Percentiles rank a stretch among this genome's conserved stretches.
Conservation (phyloP, 2,113 vertebrate species). For the Anoplopoma fimbria region DNA sequence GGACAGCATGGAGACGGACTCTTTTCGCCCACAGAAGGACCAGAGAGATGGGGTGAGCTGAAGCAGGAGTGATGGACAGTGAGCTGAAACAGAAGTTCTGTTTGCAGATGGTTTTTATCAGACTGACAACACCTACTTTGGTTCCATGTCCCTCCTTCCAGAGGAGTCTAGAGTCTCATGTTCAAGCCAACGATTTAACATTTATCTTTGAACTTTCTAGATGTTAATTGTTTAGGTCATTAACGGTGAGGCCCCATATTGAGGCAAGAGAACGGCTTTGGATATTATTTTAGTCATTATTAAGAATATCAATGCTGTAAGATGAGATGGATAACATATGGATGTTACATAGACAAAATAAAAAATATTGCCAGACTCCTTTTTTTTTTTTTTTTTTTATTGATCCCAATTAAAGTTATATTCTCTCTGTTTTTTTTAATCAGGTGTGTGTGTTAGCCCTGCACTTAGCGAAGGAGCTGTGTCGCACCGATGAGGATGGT, state of each 20-base stretch:
- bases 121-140: background rate
- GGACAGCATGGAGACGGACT: conserved; percentile 97
- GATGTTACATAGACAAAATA: background rate
- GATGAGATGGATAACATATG: background rate
- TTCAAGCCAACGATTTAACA: background rate
- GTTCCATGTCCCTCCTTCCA: background rate
- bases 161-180: background rate
- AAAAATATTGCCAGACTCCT: background rate
- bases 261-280: background rate
- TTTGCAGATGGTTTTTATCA: background rate
- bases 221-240: background rate
- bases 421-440: rapidly evolving
- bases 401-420: background rate
- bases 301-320: background rate
- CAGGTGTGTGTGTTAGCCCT: conserved; percentile 96
- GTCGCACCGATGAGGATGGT: conserved; percentile 91
- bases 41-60: conserved; percentile 91
- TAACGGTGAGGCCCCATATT: background rate
- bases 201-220: background rate
- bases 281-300: background rate
- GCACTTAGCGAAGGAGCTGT: conserved; percentile 95
- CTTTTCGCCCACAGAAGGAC: conserved; percentile 90
- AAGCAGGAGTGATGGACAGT: conserved; percentile 65
- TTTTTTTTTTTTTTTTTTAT: background rate
- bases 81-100: conserved; percentile 34